These are phyloP conservation scores for Peromyscus maniculatus DNA, from an alignment of 2,113 vertebrate genomes.

Conservation along the genomic window DNA sequence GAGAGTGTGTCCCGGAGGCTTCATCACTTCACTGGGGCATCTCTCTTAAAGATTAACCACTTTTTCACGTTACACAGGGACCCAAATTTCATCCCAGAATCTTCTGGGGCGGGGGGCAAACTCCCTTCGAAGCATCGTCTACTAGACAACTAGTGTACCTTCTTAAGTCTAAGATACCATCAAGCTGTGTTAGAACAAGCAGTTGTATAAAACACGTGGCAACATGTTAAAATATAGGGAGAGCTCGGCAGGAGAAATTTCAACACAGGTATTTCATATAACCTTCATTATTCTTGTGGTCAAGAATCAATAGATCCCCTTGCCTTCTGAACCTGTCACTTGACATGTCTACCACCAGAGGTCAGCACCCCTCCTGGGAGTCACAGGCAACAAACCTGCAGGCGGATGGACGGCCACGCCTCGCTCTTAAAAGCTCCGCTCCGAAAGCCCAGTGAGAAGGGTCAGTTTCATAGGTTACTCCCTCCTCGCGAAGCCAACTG, in stretches of 20 bases:
- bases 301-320: neutral
- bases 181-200: neutral
- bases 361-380: constrained; percentile 11
- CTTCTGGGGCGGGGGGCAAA: neutral
- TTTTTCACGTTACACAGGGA: neutral
- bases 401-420: neutral
- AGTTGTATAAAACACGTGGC: neutral
- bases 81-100: neutral
- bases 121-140: no score
- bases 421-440: neutral
- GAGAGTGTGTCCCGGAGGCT: neutral
- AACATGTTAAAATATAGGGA: neutral
- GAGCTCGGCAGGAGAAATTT: neutral
- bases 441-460: neutral
- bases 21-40: neutral
- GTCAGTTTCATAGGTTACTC: neutral
- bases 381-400: fast-evolving
- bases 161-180: neutral
- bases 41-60: neutral
- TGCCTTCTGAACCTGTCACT: neutral
- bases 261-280: neutral
- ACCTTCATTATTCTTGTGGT: neutral
- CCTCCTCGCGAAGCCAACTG: neutral
- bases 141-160: neutral
- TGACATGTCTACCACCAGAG: constrained; percentile 20